Conservation (phyloP, 30 jellyfish, hydroid and myxozoan genomes). For the Chrysaora quinquecirrha region DNA sequence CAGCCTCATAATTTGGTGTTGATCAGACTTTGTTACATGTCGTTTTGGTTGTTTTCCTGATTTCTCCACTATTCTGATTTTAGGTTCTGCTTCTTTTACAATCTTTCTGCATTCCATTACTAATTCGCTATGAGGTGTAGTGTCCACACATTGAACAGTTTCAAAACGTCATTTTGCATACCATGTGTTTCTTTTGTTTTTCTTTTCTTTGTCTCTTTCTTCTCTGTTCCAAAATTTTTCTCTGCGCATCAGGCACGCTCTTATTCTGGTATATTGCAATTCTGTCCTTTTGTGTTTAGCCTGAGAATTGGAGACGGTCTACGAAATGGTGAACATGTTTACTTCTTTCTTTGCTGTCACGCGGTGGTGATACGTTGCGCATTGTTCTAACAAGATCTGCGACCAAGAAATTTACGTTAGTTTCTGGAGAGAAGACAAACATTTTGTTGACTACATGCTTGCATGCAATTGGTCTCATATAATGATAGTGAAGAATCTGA, state of each 20-base stretch:
- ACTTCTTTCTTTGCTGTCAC: neutral
- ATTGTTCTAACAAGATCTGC: neutral
- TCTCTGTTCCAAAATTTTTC: neutral
- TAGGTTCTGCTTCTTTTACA: neutral
- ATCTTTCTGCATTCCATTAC: neutral
- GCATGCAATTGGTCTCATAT: neutral
- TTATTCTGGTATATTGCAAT: neutral
- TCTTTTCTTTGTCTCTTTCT: neutral
- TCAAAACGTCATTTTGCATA: neutral
- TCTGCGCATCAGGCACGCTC: neutral
- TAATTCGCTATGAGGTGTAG: neutral
- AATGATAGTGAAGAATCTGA: neutral
- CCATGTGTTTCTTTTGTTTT: neutral
- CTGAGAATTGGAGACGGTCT: neutral
- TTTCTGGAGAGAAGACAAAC: neutral
- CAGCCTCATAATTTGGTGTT: neutral
- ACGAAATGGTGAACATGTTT: neutral
- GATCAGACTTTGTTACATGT: neutral
- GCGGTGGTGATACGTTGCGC: neutral
- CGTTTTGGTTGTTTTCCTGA: neutral
- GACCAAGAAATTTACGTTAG: neutral
- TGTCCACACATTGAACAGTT: neutral
- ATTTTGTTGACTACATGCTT: neutral
- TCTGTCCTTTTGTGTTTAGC: neutral
- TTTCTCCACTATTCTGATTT: neutral